A percentile compares a stretch with the other conserved stretches of the same genome.
These are phyloP conservation scores for Gastrophryne carolinensis DNA, from an alignment of 2,797 vertebrate genomes.

Conservation along the genomic window DNA sequence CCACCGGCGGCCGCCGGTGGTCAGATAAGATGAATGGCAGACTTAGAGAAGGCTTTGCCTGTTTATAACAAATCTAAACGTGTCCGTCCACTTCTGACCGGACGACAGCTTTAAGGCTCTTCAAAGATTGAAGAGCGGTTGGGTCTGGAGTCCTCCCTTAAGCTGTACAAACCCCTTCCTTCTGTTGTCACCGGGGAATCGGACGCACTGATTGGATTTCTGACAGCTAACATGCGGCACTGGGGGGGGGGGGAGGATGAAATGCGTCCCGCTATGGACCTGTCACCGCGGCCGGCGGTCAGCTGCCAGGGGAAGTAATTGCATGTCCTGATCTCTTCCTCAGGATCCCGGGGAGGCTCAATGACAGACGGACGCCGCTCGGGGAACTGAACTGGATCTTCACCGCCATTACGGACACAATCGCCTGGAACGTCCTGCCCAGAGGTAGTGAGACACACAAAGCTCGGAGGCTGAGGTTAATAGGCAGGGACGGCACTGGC, in stretches of 20 bases:
- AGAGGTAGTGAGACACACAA: slow-evolving; percentile 77
- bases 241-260: neutral
- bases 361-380: slow-evolving; percentile 93
- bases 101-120: no score
- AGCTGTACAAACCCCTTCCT: neutral
- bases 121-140: no score
- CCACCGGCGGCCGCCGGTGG: no score
- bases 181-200: neutral
- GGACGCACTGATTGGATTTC: neutral
- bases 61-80: no score
- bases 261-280: no score
- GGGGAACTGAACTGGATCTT: slow-evolving; percentile 99
- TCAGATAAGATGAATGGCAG: no score
- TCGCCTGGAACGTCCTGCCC: slow-evolving; percentile 96
- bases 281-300: neutral
- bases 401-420: slow-evolving; percentile 97
- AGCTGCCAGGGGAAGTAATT: neutral
- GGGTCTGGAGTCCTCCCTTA: no score
- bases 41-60: no score
- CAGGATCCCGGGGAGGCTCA: slow-evolving; percentile 94
- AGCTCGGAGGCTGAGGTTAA: no score
- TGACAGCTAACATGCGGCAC: neutral
- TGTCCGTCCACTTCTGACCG: no score
- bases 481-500: no score
- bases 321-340: slow-evolving; percentile 4